phyloP scores from a whole-genome alignment of 2,888 invertebrate genomes.

The Galerucella pusilla region DNA sequence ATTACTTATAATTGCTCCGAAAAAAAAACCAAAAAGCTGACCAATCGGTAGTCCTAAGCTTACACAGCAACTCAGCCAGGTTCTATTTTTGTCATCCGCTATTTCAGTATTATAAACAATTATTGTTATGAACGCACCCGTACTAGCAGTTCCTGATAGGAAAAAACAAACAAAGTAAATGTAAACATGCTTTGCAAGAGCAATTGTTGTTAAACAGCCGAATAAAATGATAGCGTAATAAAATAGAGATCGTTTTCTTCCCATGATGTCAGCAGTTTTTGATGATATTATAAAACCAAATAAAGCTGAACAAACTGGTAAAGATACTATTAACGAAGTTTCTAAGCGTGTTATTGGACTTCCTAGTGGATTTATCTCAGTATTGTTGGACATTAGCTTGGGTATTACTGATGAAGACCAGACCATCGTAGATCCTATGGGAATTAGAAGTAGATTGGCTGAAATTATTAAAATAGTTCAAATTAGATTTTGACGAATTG shows the following conservation, averaged over 20 bases:
- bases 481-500: too few relatives aligned
- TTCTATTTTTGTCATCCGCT: constrained; percentile 14
- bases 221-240: background rate
- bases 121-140: background rate
- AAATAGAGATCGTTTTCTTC: constrained; percentile 4
- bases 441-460: background rate
- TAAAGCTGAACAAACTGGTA: background rate
- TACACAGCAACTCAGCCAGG: background rate
- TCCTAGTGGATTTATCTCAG: constrained; percentile 10
- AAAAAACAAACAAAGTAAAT: constrained; percentile 6
- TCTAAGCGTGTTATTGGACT: background rate
- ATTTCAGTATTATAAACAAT: constrained; percentile 14
- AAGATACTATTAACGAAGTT: background rate
- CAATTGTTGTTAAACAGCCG: background rate
- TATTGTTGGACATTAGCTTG: constrained; percentile 15
- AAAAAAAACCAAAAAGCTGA: background rate
- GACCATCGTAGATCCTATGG: background rate
- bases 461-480: background rate
- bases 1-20: background rate
- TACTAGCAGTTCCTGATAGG: background rate
- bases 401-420: constrained; percentile 19
- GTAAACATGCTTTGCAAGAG: constrained; percentile 1
- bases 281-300: background rate
- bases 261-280: background rate
- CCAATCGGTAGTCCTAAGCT: background rate